Evolutionary conservation across 2,888 invertebrate genomes (phyloP).

Genomic region (Ochropacha duplaris): DNA sequence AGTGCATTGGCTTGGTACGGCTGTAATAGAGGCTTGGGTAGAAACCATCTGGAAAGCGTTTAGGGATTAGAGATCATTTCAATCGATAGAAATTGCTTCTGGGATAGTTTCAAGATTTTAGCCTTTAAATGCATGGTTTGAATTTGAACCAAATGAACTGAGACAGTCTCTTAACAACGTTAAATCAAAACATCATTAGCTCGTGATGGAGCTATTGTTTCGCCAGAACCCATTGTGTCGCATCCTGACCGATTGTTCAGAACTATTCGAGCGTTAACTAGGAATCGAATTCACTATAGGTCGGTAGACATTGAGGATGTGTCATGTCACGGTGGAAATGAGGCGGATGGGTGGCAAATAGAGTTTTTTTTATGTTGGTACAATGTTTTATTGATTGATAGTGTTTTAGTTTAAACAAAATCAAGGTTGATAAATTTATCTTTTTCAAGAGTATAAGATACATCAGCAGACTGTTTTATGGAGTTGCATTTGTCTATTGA

Average conservation of each 20-base stretch:
- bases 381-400: too few species aligned
- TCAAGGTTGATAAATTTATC: background rate
- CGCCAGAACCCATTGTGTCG: constrained; percentile 12
- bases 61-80: too few species aligned
- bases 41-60: background rate
- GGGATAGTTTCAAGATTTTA: too few species aligned
- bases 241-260: constrained; percentile 22
- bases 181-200: background rate
- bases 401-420: too few species aligned
- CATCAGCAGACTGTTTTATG: too few species aligned
- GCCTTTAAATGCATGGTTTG: too few species aligned
- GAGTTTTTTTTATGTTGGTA: background rate
- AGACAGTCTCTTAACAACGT: background rate
- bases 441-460: background rate
- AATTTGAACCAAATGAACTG: background rate
- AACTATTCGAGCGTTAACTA: constrained; percentile 27
- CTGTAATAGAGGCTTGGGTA: background rate
- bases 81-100: too few species aligned
- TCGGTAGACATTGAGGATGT: constrained; percentile 27
- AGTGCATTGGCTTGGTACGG: background rate
- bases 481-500: too few species aligned
- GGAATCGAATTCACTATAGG: constrained; percentile 36
- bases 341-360: constrained; percentile 9
- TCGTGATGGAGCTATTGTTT: constrained; percentile 9
- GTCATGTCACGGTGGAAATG: constrained; percentile 24